Base-by-base conservation (phyloP, 2,888 invertebrate genomes). In the Eupelmus urozonus region DNA sequence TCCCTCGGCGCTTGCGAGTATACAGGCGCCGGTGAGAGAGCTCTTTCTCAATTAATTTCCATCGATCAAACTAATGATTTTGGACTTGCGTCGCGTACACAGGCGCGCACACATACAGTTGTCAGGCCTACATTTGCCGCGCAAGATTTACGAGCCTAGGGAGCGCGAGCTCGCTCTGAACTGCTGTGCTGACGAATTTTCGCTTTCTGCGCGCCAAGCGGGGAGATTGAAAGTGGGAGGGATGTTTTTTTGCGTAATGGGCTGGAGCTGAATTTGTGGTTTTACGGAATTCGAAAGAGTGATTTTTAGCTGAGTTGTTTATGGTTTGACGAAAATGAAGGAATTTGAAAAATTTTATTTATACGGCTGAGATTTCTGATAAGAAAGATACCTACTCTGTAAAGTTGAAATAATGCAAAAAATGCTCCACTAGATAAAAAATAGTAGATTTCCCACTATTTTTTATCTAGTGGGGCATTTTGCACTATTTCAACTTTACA, bases 61-160 rank as follows among this genome's bases (percentile, higher is more conserved):
- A 69, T 78, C 67, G 60, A 74, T 74, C 73, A 78, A 74, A 59
- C 73, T 62, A 66, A 78, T 70, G 73, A 74, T 74, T 74, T 74
- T 49, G 51, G 60, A 73, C 60, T 53, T 29, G 53, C 25, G 34
- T 25, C 42, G 53, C 53, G 23, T 57, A 55, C 23, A 29, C 27
- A 25, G 16, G n/a, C 20, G 2, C 18, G n/a, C 20, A 20, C 11
- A 5, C 23, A 9, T 53, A 53, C 4, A n/a, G 53, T 51, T 59
- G 70, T 76, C 76, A 42, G 60, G 63, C 66, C 72, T 67, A 67
- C 40, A 45, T 70, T 67, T 59, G 78, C 53, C 23, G 20, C 23
- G 27, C 49, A 74, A 78, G 78, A 78, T 78, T 78, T 78, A 74
- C 73, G 78, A 78, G 78, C 57, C 69, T 49, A 60, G 45, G 29